These are phyloP conservation scores for Telenomus remus DNA, from an alignment of 1,140 invertebrate genomes.

Conservation along the genomic window DNA sequence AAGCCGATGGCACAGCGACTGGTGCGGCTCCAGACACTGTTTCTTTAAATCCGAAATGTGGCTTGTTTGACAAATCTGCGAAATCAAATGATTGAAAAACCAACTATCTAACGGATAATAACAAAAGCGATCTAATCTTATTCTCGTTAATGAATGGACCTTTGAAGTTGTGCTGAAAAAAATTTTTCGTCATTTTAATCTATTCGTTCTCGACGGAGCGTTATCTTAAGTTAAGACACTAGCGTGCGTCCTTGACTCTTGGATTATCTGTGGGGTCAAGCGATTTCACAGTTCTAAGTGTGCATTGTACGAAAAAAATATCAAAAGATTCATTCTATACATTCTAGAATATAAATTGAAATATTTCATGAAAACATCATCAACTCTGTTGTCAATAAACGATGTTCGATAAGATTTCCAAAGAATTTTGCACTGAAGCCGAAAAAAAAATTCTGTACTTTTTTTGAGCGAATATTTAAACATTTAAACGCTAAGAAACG, in stretches of 20 bases:
- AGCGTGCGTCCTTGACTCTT: conserved; percentile 69
- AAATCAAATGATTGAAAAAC: neutral
- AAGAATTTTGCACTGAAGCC: no score
- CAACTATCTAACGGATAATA: no score
- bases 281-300: conserved; percentile 56
- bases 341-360: no score
- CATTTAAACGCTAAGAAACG: no score
- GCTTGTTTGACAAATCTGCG: neutral
- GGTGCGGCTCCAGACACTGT: conserved; percentile 56
- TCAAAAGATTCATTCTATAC: conserved; percentile 41
- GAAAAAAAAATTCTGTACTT: no score
- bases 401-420: no score
- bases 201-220: conserved; percentile 15
- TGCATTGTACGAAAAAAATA: conserved; percentile 65
- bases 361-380: no score
- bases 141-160: no score
- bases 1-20: conserved; percentile 71
- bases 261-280: conserved; percentile 68
- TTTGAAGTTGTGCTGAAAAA: neutral
- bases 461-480: no score
- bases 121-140: no score
- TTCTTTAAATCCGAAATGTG: conserved; percentile 12
- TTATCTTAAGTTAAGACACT: conserved; percentile 59
- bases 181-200: neutral
- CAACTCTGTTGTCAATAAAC: no score